Percentiles rank a stretch among this genome's conserved stretches.
Evolutionary conservation across 1,140 invertebrate genomes (phyloP).

Genomic region (Cylas formicarius): DNA sequence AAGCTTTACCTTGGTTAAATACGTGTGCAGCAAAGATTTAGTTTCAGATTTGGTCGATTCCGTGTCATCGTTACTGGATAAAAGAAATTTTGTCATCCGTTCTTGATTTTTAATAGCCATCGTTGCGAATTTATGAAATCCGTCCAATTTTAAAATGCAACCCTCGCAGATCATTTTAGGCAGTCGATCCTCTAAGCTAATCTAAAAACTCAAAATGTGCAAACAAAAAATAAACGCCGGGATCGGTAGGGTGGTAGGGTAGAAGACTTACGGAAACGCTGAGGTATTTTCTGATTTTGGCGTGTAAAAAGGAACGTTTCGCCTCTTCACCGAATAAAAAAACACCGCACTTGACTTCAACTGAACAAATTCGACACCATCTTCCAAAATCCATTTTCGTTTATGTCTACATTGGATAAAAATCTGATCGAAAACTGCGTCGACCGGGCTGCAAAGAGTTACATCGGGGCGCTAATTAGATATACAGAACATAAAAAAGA

Average conservation of each 20-base stretch:
- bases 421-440: constrained; percentile 16
- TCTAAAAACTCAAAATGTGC: constrained; percentile 17
- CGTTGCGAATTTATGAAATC: constrained; percentile 50
- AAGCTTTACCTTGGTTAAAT: constrained; percentile 47
- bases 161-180: constrained; percentile 51
- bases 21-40: constrained; percentile 47
- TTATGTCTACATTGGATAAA: constrained; percentile 29
- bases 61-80: constrained; percentile 30
- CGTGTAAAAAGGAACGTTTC: constrained; percentile 45
- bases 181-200: constrained; percentile 45
- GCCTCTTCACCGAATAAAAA: constrained; percentile 49
- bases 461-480: constrained; percentile 18
- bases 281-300: constrained; percentile 51
- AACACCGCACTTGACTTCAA: constrained; percentile 41
- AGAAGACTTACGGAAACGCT: constrained; percentile 47
- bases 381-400: constrained; percentile 28
- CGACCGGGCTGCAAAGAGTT: constrained; percentile 8
- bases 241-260: too few species aligned
- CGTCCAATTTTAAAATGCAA: constrained; percentile 49
- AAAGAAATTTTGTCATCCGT: constrained; percentile 44
- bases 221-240: constrained; percentile 10
- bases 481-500: constrained; percentile 21
- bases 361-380: constrained; percentile 49
- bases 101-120: constrained; percentile 51
- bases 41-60: constrained; percentile 40